Percentiles rank a stretch among this genome's conserved stretches.
Conservation (phyloP, 2,797 vertebrate genomes). For the Mus caroli region DNA sequence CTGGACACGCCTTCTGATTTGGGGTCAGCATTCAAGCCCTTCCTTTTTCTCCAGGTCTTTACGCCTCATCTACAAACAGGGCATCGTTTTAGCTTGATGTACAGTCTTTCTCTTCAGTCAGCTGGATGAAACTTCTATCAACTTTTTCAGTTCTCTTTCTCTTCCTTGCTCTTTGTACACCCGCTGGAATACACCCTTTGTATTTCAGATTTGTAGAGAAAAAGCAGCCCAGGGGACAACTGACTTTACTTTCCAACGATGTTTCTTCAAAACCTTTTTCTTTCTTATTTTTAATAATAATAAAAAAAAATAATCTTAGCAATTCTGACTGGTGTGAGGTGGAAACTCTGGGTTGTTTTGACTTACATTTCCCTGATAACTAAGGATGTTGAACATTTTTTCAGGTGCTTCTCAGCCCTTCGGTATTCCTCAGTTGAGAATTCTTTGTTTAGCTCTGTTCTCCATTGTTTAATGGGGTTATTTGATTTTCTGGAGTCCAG, state of each 20-base stretch:
- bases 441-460: too few species aligned
- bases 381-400: too few species aligned
- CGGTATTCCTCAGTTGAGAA: too few species aligned
- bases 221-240: constrained; percentile 12
- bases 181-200: background rate
- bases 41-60: constrained; percentile 25
- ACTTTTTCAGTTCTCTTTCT: constrained; percentile 41
- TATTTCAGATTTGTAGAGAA: constrained; percentile 13
- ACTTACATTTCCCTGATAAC: too few species aligned
- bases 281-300: background rate
- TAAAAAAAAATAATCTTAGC: too few species aligned
- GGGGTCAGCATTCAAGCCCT: constrained; percentile 49
- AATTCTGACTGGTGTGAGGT: too few species aligned
- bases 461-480: too few species aligned
- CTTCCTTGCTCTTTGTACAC: constrained; percentile 15
- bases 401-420: too few species aligned
- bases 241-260: constrained; percentile 23
- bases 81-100: background rate
- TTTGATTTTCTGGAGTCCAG: too few species aligned
- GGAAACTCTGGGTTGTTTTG: too few species aligned
- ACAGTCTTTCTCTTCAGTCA: background rate
- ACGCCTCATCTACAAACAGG: background rate
- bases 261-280: background rate
- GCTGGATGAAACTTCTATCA: background rate
- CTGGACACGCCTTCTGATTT: background rate